These are phyloP conservation scores for Adelosebastes latens DNA, from an alignment of 2,797 vertebrate species.

Conservation along the genomic window DNA sequence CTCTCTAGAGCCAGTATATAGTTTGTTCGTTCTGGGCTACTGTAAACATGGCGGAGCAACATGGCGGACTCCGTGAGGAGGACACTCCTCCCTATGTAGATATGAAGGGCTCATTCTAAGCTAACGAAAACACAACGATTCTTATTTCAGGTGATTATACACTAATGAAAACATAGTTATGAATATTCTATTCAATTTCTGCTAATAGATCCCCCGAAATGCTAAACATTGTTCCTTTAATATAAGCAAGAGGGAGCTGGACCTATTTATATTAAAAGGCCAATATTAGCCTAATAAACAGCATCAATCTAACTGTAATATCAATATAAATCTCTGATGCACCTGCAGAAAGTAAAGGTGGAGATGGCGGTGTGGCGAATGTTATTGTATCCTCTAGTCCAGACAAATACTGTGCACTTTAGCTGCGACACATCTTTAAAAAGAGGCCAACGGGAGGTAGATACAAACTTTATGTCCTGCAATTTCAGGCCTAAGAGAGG, in stretches of 20 bases:
- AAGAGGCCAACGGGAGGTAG: neutral
- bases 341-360: neutral
- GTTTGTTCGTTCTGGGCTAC: no score
- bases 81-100: no score
- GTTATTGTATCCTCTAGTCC: neutral
- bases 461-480: neutral
- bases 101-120: no score
- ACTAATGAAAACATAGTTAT: no score
- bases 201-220: no score
- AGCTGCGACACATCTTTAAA: neutral
- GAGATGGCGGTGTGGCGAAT: neutral
- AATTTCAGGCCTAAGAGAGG: neutral
- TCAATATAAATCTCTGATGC: neutral
- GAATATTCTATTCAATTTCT: no score
- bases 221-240: no score
- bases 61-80: no score
- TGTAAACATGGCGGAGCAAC: no score
- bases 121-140: no score
- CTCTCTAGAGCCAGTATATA: no score
- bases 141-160: no score
- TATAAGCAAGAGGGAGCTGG: neutral
- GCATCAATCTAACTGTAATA: neutral
- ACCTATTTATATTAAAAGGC: neutral
- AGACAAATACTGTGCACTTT: neutral
- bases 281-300: neutral